Evolutionary conservation across 2,797 vertebrate genomes (phyloP).

Genomic region (Squalus acanthias): DNA sequence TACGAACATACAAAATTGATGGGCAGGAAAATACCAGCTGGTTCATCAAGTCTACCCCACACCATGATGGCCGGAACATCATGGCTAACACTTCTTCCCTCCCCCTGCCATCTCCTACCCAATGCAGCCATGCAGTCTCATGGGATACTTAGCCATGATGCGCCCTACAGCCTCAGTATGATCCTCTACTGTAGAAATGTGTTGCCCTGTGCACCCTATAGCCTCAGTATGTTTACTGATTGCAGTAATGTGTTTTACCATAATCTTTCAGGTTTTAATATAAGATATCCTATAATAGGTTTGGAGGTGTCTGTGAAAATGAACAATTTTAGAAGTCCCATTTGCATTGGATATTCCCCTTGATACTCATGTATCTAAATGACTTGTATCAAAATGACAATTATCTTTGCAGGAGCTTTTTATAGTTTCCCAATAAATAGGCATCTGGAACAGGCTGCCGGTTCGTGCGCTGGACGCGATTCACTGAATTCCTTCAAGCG

Average conservation of each 20-base stretch:
- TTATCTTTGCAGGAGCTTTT: background rate
- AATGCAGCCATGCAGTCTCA: too few relatives aligned
- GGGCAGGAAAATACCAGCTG: too few relatives aligned
- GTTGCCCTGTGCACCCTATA: background rate
- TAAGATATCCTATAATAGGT: background rate
- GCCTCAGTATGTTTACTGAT: background rate
- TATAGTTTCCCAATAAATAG: background rate
- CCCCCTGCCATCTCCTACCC: too few relatives aligned
- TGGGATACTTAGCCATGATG: too few relatives aligned
- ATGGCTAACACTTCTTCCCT: too few relatives aligned
- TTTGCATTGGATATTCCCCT: background rate
- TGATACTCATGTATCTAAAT: background rate
- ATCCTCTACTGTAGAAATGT: background rate
- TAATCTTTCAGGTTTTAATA: background rate
- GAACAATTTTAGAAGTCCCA: background rate
- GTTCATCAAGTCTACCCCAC: too few relatives aligned
- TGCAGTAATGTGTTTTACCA: background rate
- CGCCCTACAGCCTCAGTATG: background rate
- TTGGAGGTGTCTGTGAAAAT: background rate
- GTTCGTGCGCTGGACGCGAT: background rate
- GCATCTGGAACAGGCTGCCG: background rate
- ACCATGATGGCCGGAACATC: too few relatives aligned
- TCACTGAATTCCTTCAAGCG: background rate
- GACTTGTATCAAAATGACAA: background rate
- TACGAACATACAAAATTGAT: too few relatives aligned